Evolutionary conservation across 64 coral and sea anemone species (phyloP).

Genomic region (Montipora efflorescens): DNA sequence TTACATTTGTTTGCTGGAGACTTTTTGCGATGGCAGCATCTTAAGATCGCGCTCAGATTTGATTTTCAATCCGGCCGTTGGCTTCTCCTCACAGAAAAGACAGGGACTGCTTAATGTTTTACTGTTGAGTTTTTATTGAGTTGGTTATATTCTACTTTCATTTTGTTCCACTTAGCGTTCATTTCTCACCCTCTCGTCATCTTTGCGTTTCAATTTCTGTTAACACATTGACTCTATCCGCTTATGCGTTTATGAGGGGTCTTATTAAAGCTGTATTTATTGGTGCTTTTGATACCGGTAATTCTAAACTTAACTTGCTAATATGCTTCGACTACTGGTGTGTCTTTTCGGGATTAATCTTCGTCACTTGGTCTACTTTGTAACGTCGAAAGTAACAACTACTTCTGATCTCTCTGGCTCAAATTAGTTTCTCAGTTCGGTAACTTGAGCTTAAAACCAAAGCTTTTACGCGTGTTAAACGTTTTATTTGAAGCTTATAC

Average conservation of each 20-base stretch:
- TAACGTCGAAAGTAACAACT: background rate
- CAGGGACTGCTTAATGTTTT: background rate
- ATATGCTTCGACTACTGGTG: background rate
- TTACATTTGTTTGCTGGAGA: no score
- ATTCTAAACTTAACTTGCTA: background rate
- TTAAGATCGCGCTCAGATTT: no score
- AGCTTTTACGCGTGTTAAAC: constrained; percentile 39
- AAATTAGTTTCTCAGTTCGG: background rate
- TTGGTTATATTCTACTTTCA: background rate
- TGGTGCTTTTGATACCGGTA: background rate
- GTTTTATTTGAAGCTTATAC: constrained; percentile 52
- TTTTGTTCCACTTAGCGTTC: background rate
- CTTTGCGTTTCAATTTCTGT: background rate
- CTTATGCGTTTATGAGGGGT: background rate
- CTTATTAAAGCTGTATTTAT: background rate
- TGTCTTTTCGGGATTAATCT: background rate
- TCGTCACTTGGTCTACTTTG: background rate
- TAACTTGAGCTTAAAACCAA: background rate
- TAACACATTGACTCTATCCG: background rate
- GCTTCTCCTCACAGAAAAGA: no score
- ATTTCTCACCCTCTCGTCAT: background rate
- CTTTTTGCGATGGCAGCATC: no score
- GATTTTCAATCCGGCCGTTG: no score
- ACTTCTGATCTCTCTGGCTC: background rate
- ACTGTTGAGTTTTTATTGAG: background rate